Base-by-base conservation (phyloP, 2,113 vertebrate genomes). In the Festucalex cinctus region DNA sequence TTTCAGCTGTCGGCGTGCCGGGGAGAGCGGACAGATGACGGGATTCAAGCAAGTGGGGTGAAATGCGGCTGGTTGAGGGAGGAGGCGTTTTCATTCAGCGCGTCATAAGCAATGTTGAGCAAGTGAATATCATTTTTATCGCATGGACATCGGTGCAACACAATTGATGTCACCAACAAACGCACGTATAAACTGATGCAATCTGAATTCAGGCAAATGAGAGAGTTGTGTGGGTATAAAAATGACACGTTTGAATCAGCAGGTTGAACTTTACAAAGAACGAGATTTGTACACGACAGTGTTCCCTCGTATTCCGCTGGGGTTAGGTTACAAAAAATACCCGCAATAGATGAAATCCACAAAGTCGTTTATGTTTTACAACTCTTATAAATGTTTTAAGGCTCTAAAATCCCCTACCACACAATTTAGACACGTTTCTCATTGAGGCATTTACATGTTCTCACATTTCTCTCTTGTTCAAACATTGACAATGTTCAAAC, bases 1-100 rank as follows among this genome's bases (percentile, higher is more conserved):
- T 77, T 53, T 69, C 64, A 83, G 78, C 62, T 74, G 66, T 69
- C 62, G 79, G 74, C 68, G 80, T 78, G 74, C 77, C 78, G 74
- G 69, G 69, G 78, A 83, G 82, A 76, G 71, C 59, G 49, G 81
- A 83, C 71, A 82, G 78, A 83, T 80, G 83, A 87, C 22, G 9
- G 39, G 67, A 32, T 60, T 75, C 63, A 54, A 63, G 64, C 46
- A 69, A 69, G 37, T 22, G 37, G 3, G 37, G 37, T 41, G 36
- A 41, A 24, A 4, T 5, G 36, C 6, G 36, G 58, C 20, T 59
- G 19, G n/a, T 41, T 41, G 39, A 41, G 39, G 39, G 39, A 41
- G 13, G 39, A 12, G 12, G 44, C 16, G 44, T 0, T 51, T 51
- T 51, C 22, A 7, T 51, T n/a, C 20, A 49, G 14, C 8, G 9